These are phyloP conservation scores for Dromococcyx pavoninus DNA, from an alignment of 2,797 vertebrate genomes.

Conservation along the genomic window DNA sequence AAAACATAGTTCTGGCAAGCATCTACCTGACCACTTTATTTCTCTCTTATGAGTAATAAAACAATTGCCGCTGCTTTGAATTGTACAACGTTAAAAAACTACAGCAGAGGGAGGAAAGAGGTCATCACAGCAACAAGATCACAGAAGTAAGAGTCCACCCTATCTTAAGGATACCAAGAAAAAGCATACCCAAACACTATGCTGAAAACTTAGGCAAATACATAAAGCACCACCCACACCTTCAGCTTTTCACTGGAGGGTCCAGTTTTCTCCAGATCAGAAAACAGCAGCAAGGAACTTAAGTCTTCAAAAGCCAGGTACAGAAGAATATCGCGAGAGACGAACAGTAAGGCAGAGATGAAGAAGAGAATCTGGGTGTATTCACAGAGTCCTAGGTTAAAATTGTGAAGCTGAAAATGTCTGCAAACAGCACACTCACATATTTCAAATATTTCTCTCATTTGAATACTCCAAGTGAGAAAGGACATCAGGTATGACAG, in stretches of 20 bases:
- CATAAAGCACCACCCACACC: neutral
- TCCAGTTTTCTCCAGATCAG: neutral
- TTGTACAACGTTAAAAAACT: neutral
- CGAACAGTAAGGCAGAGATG: neutral
- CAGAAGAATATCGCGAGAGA: neutral
- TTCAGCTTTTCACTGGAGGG: neutral
- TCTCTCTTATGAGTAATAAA: slow-evolving; percentile 4
- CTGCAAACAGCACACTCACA: neutral
- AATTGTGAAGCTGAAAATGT: neutral
- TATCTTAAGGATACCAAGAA: neutral
- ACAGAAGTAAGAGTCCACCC: neutral
- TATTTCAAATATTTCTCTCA: neutral
- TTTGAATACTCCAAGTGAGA: neutral
- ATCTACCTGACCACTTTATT: neutral
- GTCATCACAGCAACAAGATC: neutral
- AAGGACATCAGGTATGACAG: neutral
- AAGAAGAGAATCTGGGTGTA: neutral
- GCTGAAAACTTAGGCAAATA: neutral
- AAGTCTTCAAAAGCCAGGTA: neutral
- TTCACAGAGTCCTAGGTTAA: neutral
- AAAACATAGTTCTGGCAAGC: slow-evolving; percentile 41
- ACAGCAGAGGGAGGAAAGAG: neutral
- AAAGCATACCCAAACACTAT: neutral
- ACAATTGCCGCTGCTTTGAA: neutral
- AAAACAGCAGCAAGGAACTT: neutral